Evolutionary conservation across 2,113 vertebrate species (phyloP).

Genomic region (Takifugu flavidus): DNA sequence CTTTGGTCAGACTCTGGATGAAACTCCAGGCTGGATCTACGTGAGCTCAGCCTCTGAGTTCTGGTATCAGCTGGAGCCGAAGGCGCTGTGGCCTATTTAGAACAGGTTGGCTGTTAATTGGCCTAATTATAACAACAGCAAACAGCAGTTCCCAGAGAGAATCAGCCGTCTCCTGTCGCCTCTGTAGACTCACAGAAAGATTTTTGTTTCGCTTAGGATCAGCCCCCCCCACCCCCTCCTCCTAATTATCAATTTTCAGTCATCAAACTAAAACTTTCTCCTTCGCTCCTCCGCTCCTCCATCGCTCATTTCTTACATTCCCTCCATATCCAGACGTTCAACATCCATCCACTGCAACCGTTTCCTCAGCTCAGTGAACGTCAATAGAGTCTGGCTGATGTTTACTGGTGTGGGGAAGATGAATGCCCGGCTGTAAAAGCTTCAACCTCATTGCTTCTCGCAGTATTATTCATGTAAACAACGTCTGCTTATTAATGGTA

Average conservation of each 20-base stretch:
- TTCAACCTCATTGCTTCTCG: conserved; percentile 67
- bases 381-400: conserved; percentile 60
- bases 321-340: conserved; percentile 6
- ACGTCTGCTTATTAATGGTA: conserved; percentile 71
- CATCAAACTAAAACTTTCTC: neutral
- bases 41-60: conserved; percentile 14
- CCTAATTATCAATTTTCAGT: neutral
- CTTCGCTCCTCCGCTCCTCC: neutral
- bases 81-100: conserved; percentile 32
- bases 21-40: too few species aligned
- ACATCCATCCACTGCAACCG: conserved; percentile 27
- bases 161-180: conserved; percentile 32
- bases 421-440: conserved; percentile 62
- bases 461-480: conserved; percentile 73
- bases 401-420: conserved; percentile 71
- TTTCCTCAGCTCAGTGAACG: conserved; percentile 50
- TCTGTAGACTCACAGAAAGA: neutral
- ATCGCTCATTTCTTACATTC: neutral
- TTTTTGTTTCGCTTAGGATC: neutral
- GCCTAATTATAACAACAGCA: conserved; percentile 41
- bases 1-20: too few species aligned
- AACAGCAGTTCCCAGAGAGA: conserved; percentile 50
- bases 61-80: conserved; percentile 29
- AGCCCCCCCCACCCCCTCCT: neutral
- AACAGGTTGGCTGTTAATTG: conserved; percentile 54